phyloP scores from a whole-genome alignment of 2,797 vertebrate genomes.

The Ispidina picta region DNA sequence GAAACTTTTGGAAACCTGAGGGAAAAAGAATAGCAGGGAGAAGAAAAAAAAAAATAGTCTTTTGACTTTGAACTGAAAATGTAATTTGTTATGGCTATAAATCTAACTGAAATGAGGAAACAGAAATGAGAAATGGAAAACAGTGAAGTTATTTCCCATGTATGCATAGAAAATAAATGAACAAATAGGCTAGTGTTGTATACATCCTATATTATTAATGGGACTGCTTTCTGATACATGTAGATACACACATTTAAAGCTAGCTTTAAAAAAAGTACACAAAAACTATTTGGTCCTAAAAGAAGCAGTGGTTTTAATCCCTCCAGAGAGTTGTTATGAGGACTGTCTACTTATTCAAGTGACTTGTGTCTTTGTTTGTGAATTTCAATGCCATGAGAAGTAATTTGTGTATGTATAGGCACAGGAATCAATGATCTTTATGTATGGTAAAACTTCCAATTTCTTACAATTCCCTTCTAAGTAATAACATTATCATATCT shows the following conservation, averaged over 20 bases:
- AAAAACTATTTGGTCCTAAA: not conserved
- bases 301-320: not conserved
- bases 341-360: not conserved
- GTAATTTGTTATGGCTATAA: constrained; percentile 22
- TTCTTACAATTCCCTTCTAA: not conserved
- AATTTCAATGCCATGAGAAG: not conserved
- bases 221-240: not conserved
- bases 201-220: not conserved
- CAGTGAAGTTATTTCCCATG: not conserved
- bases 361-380: not conserved
- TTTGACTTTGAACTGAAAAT: constrained; percentile 18
- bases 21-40: not conserved
- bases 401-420: not conserved
- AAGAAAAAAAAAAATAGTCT: not conserved
- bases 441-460: not conserved
- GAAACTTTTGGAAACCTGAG: not conserved
- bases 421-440: not conserved
- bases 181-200: not conserved
- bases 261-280: not conserved
- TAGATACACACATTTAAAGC: not conserved
- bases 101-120: constrained; percentile 27
- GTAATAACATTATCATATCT: not conserved
- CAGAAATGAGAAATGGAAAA: not conserved
- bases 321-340: not conserved
- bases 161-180: not conserved